Base-by-base conservation (phyloP, 2,888 invertebrate genomes). In the Ptilodon capucinus region DNA sequence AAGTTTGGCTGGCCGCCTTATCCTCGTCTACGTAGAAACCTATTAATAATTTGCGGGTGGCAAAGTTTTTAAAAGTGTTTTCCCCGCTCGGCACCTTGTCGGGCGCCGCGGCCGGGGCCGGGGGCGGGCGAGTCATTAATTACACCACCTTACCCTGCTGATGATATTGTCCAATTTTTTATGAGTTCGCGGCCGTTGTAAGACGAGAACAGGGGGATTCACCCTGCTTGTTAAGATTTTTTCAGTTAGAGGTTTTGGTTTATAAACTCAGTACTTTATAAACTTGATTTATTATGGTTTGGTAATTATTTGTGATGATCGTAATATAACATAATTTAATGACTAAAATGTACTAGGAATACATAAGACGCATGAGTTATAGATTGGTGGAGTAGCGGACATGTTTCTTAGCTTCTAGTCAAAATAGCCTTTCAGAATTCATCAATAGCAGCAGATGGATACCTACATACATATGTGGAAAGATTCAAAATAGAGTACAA, bases 1-100 rank as follows among this genome's bases (percentile, higher is more conserved):
- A 40, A 8, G 8, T n/a, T 8, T 19, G 7, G 6, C 9, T 2
- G 9, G 49, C 46, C 25, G n/a, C 81, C 50, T 76, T 79, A 64
- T 16, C 45, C 51, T 45, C 71, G 73, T 75, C 82, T 70, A 60
- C 72, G 73, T 70, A 72, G 74, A 71, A 86, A 88, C 84, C 90
- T 89, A 88, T 90, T 90, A 89, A 90, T 90, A 90, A 88, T 85
- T 68, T 76, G 77, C 79, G 86, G 84, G 74, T 79, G 81, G 76
- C 56, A 83, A 89, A 88, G 77, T 87, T 89, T 80, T 83, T 83
- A 81, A 87, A 86, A 89, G 84, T 89, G 86, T 86, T 86, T 84
- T 77, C 79, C 72, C 67, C 65, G 57, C 52, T 57, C 64, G 65
- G 72, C 75, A 71, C 80, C 75, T 73, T 67, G 68, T 69, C 63